Evolutionary conservation across 2,113 vertebrate genomes (phyloP).

Genomic region (Hippocampus guttulatus): DNA sequence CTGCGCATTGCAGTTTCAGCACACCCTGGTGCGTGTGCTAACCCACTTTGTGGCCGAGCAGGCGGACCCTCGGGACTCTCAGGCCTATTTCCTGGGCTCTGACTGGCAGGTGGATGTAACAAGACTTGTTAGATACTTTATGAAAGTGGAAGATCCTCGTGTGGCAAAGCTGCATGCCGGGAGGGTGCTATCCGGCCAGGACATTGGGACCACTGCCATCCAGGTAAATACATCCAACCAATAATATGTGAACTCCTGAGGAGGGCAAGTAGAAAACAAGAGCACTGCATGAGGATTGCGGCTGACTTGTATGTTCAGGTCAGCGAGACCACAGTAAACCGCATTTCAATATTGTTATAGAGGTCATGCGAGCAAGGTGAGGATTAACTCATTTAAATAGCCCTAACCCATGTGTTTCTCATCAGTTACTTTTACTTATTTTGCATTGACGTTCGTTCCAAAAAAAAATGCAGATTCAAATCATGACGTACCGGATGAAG

Average conservation of each 20-base stretch:
- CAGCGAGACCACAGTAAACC: not conserved
- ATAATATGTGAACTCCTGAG: not conserved
- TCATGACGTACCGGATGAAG: too few species aligned
- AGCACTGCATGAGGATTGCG: not conserved
- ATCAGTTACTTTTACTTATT: too few species aligned
- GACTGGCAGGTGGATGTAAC: slow-evolving; percentile 95
- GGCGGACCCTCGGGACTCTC: slow-evolving; percentile 65
- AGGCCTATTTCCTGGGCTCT: slow-evolving; percentile 79
- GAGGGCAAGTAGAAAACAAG: not conserved
- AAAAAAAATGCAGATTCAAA: too few species aligned
- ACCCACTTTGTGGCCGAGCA: slow-evolving; percentile 86
- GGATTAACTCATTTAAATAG: too few species aligned
- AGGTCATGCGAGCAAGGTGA: too few species aligned
- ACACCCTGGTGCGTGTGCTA: slow-evolving; percentile 81
- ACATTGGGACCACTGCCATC: slow-evolving; percentile 84
- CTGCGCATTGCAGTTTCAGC: slow-evolving; percentile 88
- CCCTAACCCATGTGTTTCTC: too few species aligned
- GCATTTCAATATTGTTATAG: not conserved
- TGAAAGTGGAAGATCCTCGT: slow-evolving; percentile 88
- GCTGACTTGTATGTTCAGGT: not conserved
- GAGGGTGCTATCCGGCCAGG: slow-evolving; percentile 81
- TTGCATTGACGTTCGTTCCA: too few species aligned
- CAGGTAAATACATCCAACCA: slow-evolving; percentile 71
- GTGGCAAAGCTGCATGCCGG: slow-evolving; percentile 80
- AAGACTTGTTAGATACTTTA: slow-evolving; percentile 81